Conservation (phyloP, 2,113 vertebrate genomes). For the Dunckerocampus dactyliophorus region DNA sequence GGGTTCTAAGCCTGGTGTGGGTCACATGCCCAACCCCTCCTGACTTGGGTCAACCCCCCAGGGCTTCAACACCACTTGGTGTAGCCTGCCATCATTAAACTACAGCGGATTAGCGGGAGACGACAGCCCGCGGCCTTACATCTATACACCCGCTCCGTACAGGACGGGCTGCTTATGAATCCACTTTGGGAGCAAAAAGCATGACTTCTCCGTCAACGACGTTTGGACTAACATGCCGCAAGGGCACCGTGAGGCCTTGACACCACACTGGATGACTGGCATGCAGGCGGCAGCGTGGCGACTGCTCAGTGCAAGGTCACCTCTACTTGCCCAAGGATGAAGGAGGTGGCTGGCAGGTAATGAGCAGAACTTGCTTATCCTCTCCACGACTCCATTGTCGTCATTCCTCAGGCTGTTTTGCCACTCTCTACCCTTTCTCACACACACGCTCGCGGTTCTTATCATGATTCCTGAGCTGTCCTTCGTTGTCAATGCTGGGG, state of each 20-base stretch:
- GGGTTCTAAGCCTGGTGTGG: slow-evolving; percentile 46
- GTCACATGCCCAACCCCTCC: slow-evolving; percentile 69
- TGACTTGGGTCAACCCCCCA: slow-evolving; percentile 57
- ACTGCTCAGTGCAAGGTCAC: slow-evolving; percentile 37
- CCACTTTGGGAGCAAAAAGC: slow-evolving; percentile 10
- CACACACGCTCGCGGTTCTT: neutral
- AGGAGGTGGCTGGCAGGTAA: slow-evolving; percentile 68
- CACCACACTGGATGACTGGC: slow-evolving; percentile 59
- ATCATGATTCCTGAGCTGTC: neutral
- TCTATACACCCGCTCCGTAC: slow-evolving; percentile 38
- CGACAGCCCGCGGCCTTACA: slow-evolving; percentile 58
- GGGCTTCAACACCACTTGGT: slow-evolving; percentile 52
- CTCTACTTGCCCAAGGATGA: slow-evolving; percentile 64
- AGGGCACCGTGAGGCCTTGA: slow-evolving; percentile 34
- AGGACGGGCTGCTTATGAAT: neutral
- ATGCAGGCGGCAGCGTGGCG: slow-evolving; percentile 39
- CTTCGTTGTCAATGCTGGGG: neutral
- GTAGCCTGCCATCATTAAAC: slow-evolving; percentile 62
- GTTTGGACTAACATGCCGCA: slow-evolving; percentile 18
- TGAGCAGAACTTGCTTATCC: slow-evolving; percentile 27
- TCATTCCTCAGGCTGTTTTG: slow-evolving; percentile 4
- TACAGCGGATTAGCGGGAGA: slow-evolving; percentile 69
- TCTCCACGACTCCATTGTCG: slow-evolving; percentile 28
- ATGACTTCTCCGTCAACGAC: neutral
- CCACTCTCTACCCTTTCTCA: slow-evolving; percentile 7